Evolutionary conservation across 1,140 invertebrate species (phyloP).

Genomic region (Wiebesia pumilae): DNA sequence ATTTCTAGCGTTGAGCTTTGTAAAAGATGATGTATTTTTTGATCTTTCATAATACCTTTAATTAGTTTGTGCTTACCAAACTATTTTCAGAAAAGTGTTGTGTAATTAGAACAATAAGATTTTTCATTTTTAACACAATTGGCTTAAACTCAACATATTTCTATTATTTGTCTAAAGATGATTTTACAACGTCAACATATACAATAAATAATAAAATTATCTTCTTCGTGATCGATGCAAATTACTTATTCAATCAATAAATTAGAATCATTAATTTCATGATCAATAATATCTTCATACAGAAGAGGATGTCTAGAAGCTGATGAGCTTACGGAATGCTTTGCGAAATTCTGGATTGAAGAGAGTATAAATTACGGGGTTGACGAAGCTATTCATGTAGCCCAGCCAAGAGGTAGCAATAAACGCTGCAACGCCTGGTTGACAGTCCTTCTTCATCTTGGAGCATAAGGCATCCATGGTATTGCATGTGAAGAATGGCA

Average conservation of each 20-base stretch:
- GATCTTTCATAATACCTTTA: neutral
- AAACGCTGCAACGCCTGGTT: conserved; percentile 91
- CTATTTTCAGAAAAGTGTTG: neutral
- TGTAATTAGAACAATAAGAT: neutral
- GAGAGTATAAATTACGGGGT: conserved; percentile 99
- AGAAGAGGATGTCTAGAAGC: neutral
- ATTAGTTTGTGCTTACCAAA: neutral
- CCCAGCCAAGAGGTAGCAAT: conserved; percentile 98
- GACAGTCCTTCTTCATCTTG: conserved; percentile 86
- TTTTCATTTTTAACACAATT: too few species aligned
- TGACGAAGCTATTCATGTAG: conserved; percentile 98
- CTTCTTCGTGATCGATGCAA: neutral
- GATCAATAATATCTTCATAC: too few species aligned
- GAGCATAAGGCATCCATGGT: conserved; percentile 96
- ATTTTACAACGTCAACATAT: neutral
- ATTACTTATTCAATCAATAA: conserved; percentile 13
- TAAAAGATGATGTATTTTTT: neutral
- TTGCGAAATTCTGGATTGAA: conserved; percentile 99
- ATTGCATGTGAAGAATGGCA: conserved; percentile 94
- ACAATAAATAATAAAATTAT: neutral
- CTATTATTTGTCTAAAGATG: neutral
- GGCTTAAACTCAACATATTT: neutral
- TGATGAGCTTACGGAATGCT: conserved; percentile 90
- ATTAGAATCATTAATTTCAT: too few species aligned
- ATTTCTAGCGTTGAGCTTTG: too few species aligned